phyloP scores from a whole-genome alignment of 2,888 invertebrate genomes.

The Drosophila percnosoma region DNA sequence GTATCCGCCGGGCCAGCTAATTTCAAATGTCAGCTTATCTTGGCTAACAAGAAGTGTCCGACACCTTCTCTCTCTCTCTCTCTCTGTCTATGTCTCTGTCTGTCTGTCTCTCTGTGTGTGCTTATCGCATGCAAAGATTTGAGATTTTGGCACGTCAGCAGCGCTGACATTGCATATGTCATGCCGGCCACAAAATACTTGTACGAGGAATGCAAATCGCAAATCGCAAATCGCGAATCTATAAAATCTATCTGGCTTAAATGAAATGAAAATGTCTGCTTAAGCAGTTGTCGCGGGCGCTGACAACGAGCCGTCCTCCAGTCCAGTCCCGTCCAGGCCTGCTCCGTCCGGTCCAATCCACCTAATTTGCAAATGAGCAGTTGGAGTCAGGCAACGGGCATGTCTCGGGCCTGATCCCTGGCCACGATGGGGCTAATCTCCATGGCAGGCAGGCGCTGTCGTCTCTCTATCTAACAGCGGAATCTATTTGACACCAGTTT shows the following conservation, averaged over 20 bases:
- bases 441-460: slow-evolving; percentile 56
- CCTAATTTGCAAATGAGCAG: slow-evolving; percentile 73
- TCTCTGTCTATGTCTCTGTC: slow-evolving; percentile 8
- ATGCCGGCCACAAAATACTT: slow-evolving; percentile 47
- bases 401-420: slow-evolving; percentile 50
- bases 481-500: slow-evolving; percentile 74
- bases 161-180: slow-evolving; percentile 56
- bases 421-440: slow-evolving; percentile 72
- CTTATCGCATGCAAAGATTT: slow-evolving; percentile 57
- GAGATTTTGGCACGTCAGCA: slow-evolving; percentile 57
- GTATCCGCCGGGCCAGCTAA: slow-evolving; percentile 76
- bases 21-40: slow-evolving; percentile 84
- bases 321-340: not conserved
- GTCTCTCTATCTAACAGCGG: slow-evolving; percentile 68
- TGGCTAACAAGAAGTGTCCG: slow-evolving; percentile 75
- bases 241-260: slow-evolving; percentile 69
- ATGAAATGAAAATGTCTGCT: slow-evolving; percentile 75
- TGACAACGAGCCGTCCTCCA: slow-evolving; percentile 58
- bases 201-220: slow-evolving; percentile 44
- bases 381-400: slow-evolving; percentile 30
- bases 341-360: slow-evolving; percentile 23
- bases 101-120: slow-evolving; percentile 20
- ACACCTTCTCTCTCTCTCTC: slow-evolving; percentile 50
- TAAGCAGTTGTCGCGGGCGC: slow-evolving; percentile 48
- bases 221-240: slow-evolving; percentile 48